These are phyloP conservation scores for Cinclus mexicanus DNA, from an alignment of 2,113 vertebrate species.

Conservation along the genomic window DNA sequence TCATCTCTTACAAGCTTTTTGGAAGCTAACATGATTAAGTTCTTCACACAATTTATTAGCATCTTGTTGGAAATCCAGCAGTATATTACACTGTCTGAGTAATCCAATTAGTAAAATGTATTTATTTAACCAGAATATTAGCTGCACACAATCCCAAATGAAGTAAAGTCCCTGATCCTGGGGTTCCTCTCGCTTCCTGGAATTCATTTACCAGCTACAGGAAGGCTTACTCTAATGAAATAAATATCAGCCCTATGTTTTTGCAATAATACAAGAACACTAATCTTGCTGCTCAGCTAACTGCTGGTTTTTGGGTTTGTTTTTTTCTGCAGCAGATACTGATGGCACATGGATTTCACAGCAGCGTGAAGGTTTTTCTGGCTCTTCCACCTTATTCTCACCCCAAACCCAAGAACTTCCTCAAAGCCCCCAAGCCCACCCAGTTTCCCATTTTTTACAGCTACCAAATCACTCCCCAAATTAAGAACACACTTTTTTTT, in stretches of 20 bases:
- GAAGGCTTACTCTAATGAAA: slow-evolving; percentile 55
- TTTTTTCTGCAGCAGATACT: neutral
- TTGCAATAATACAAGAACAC: slow-evolving; percentile 28
- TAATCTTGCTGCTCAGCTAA: slow-evolving; percentile 25
- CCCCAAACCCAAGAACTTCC: neutral
- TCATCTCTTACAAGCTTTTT: slow-evolving; percentile 74
- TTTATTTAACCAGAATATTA: slow-evolving; percentile 75
- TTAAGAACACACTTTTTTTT: neutral
- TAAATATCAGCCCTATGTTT: slow-evolving; percentile 46
- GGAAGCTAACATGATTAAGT: slow-evolving; percentile 77
- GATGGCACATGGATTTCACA: neutral
- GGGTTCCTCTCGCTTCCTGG: neutral
- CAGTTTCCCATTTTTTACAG: neutral
- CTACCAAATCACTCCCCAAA: neutral
- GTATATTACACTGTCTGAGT: slow-evolving; percentile 71
- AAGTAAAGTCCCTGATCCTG: slow-evolving; percentile 44
- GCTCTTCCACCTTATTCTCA: neutral
- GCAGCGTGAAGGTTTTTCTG: neutral
- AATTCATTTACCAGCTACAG: slow-evolving; percentile 44
- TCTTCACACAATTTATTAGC: slow-evolving; percentile 81
- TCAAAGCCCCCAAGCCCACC: neutral
- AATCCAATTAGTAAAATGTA: slow-evolving; percentile 80
- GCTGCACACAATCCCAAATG: slow-evolving; percentile 46
- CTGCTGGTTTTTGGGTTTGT: neutral
- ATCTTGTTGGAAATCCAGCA: slow-evolving; percentile 72